phyloP scores from a whole-genome alignment of 1,140 invertebrate genomes.

The Drosophila fuyamai region DNA sequence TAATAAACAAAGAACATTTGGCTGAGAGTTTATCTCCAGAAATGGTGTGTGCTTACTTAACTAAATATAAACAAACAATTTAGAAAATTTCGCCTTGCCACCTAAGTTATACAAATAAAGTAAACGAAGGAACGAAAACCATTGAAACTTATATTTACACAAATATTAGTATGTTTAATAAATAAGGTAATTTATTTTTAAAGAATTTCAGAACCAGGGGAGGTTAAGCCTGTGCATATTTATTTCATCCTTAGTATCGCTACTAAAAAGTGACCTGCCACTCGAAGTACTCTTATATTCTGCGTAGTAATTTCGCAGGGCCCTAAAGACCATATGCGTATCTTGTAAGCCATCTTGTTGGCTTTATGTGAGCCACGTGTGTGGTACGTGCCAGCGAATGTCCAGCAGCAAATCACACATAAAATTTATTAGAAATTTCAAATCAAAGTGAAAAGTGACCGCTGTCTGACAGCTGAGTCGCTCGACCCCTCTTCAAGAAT shows the following conservation, averaged over 20 bases:
- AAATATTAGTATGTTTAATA: too few relatives aligned
- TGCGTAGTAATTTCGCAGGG: slow-evolving; percentile 12
- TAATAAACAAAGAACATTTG: too few relatives aligned
- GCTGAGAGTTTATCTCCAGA: too few relatives aligned
- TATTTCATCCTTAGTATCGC: not conserved
- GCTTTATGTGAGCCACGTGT: slow-evolving; percentile 71
- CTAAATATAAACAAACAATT: too few relatives aligned
- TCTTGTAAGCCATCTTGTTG: slow-evolving; percentile 47
- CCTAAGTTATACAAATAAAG: too few relatives aligned
- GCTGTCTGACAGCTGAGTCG: slow-evolving; percentile 59
- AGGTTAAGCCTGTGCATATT: not conserved
- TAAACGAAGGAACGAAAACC: too few relatives aligned
- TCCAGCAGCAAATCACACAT: slow-evolving; percentile 72
- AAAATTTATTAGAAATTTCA: slow-evolving; percentile 82
- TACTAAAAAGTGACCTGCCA: not conserved
- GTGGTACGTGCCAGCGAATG: slow-evolving; percentile 34
- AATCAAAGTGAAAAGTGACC: slow-evolving; percentile 79
- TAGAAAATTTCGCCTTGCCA: too few relatives aligned
- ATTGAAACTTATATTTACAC: too few relatives aligned
- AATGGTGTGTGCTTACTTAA: too few relatives aligned
- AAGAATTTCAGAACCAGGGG: not conserved
- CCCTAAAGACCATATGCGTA: slow-evolving; percentile 63
- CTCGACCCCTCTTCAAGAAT: slow-evolving; percentile 7
- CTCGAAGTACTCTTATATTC: slow-evolving; percentile 16
- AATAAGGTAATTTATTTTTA: too few relatives aligned